These are phyloP conservation scores for Pelvicachromis taeniatus DNA, from an alignment of 2,113 vertebrate genomes.

Conservation along the genomic window DNA sequence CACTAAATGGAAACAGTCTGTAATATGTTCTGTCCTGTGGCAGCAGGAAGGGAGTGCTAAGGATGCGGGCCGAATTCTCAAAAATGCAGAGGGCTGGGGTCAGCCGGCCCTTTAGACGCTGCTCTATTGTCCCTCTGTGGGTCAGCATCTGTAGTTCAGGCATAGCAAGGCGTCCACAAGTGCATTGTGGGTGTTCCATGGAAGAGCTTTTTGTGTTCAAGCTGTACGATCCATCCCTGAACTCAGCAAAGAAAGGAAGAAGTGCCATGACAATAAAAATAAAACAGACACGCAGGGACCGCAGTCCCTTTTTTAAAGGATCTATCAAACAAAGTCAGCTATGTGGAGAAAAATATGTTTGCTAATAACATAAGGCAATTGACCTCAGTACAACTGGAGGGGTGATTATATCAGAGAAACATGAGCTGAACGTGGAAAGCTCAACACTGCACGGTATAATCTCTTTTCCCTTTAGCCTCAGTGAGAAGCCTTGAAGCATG, in stretches of 20 bases:
- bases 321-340: conserved; percentile 21
- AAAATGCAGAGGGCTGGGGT: background rate
- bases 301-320: conserved; percentile 11
- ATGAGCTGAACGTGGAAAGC: conserved; percentile 25
- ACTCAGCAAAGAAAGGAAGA: conserved; percentile 63
- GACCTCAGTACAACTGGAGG: conserved; percentile 45
- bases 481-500: conserved; percentile 12
- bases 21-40: conserved; percentile 44
- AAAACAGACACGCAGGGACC: background rate
- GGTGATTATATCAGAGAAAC: conserved; percentile 42
- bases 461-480: conserved; percentile 23
- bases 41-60: conserved; percentile 30
- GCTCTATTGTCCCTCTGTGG: conserved; percentile 28
- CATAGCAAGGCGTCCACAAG: conserved; percentile 55
- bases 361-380: conserved; percentile 61
- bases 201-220: conserved; percentile 69
- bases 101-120: conserved; percentile 5
- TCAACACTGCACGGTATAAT: conserved; percentile 16
- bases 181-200: conserved; percentile 65
- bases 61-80: conserved; percentile 9
- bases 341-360: conserved; percentile 21
- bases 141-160: conserved; percentile 44
- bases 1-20: conserved; percentile 54
- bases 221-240: conserved; percentile 66
- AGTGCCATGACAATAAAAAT: conserved; percentile 34